Percentiles rank a stretch among this genome's conserved stretches.
phyloP scores from a whole-genome alignment of 2,888 invertebrate species.

The Campoplex capitator region DNA sequence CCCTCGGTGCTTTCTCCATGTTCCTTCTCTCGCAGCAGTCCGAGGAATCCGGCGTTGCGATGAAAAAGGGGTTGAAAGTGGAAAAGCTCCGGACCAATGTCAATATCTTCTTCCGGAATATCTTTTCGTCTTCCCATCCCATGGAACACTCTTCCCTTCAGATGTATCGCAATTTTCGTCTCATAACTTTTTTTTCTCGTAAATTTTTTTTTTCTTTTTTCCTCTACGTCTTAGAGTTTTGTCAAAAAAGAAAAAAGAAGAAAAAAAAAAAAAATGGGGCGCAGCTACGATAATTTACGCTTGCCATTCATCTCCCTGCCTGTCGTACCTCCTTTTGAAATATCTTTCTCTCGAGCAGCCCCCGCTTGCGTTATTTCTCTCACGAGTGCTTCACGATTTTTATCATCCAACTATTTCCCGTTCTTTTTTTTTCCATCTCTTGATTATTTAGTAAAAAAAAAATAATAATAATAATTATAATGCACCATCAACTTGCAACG shows the following conservation, averaged over 20 bases:
- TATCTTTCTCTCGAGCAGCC: not conserved
- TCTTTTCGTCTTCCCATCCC: not conserved
- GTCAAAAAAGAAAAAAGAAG: not conserved
- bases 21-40: not conserved
- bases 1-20: not conserved
- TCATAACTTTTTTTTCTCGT: slow-evolving; percentile 8
- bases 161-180: not conserved
- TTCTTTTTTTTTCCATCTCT: not conserved
- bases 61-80: slow-evolving; percentile 12
- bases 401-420: not conserved
- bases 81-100: slow-evolving; percentile 35
- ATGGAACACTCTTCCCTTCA: not conserved
- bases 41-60: slow-evolving; percentile 8
- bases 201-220: not conserved
- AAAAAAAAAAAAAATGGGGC: not conserved
- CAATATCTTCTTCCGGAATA: slow-evolving; percentile 38
- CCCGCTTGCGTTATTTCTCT: not conserved
- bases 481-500: not conserved
- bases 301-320: not conserved
- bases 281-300: not conserved
- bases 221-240: not conserved
- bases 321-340: not conserved
- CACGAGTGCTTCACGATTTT: not conserved
- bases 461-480: not conserved
- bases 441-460: not conserved